These are phyloP conservation scores for Apamea sordens DNA, from an alignment of 2,888 invertebrate species.

Conservation along the genomic window DNA sequence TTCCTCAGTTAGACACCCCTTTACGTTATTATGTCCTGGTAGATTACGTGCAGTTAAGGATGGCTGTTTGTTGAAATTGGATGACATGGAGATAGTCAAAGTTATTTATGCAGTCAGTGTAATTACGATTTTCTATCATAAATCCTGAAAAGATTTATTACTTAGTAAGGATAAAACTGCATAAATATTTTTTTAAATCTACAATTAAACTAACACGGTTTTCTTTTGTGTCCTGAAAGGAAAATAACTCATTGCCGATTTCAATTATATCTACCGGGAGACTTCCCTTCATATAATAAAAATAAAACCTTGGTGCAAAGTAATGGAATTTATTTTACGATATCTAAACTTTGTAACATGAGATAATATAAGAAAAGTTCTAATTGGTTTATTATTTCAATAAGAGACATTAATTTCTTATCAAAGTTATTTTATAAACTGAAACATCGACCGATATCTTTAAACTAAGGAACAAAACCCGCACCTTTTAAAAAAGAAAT, in stretches of 20 bases:
- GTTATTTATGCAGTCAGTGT: neutral
- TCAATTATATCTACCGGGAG: neutral
- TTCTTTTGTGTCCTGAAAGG: neutral
- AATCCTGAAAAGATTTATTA: neutral
- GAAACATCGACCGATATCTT: slow-evolving; percentile 10
- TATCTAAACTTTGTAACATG: neutral
- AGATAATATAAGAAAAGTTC: neutral
- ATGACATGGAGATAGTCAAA: neutral
- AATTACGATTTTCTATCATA: neutral
- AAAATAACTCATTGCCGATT: neutral
- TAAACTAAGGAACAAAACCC: slow-evolving; percentile 24
- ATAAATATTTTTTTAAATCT: neutral
- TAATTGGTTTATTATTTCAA: neutral
- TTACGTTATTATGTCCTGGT: slow-evolving; percentile 53
- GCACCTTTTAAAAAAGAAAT: slow-evolving; percentile 38
- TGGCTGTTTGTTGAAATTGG: slow-evolving; percentile 43
- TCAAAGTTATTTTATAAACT: neutral
- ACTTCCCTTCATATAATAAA: neutral
- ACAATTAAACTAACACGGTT: neutral
- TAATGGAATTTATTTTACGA: neutral
- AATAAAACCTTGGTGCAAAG: neutral
- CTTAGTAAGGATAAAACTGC: neutral
- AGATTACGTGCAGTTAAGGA: slow-evolving; percentile 34
- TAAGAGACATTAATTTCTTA: neutral
- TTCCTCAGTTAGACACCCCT: slow-evolving; percentile 56